Conservation (phyloP, 2,888 invertebrate genomes). For the Bombylius major region DNA sequence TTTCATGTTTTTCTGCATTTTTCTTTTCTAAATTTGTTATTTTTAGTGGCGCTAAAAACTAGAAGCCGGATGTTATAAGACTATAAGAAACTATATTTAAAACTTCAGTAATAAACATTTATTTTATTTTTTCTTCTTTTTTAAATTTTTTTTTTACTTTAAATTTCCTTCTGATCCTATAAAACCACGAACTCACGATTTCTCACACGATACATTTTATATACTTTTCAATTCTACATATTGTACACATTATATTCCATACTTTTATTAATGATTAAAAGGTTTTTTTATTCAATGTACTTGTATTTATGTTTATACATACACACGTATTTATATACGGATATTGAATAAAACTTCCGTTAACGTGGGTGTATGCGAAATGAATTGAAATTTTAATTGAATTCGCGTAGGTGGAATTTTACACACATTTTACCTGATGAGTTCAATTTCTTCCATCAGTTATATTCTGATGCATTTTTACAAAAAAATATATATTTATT, state of each 20-base stretch:
- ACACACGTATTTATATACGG: too few relatives aligned
- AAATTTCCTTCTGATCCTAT: background rate
- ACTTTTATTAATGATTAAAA: too few relatives aligned
- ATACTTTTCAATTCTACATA: too few relatives aligned
- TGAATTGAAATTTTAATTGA: slow-evolving; percentile 10
- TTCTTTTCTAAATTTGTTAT: too few relatives aligned
- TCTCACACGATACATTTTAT: background rate
- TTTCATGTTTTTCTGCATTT: background rate
- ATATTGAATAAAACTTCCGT: slow-evolving; percentile 3
- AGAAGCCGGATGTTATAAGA: background rate
- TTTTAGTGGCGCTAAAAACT: background rate
- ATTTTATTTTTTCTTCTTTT: too few relatives aligned
- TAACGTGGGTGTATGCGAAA: slow-evolving; percentile 9
- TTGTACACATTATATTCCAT: too few relatives aligned
- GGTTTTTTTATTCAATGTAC: too few relatives aligned
- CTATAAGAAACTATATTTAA: too few relatives aligned
- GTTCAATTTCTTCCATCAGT: background rate
- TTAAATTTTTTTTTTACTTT: too few relatives aligned
- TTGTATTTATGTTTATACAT: too few relatives aligned
- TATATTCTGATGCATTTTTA: background rate
- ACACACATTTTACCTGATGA: slow-evolving; percentile 6
- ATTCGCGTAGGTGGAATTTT: slow-evolving; percentile 8
- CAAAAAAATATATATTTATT: background rate
- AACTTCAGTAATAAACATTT: too few relatives aligned
- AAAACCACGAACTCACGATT: background rate